Evolutionary conservation across 2,797 vertebrate species (phyloP), one percentile per base, ranked within the genome.

Genomic region (Periparus ater): DNA sequence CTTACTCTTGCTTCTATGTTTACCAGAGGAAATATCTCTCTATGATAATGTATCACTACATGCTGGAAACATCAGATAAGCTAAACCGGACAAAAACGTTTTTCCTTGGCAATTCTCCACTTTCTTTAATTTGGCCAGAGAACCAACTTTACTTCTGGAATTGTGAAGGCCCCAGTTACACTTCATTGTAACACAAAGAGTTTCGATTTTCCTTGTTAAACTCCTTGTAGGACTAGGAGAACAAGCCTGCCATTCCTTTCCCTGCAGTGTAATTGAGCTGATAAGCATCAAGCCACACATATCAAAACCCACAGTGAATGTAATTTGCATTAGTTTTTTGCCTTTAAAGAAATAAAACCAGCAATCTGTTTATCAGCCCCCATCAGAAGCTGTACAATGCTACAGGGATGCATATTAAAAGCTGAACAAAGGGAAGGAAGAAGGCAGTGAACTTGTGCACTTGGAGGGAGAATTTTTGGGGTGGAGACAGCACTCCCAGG

Each of bases 21-120:
- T 95, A 92, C 92, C 88, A 78, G 85, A 96, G 96, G 94, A 97
- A 97, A 85, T 79, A 40, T 88, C 84, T 95, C 38, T 13, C 92
- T 86, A 61, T 11, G 36, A 95, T 89, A 89, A 90, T 94, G 93
- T 65, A 87, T 81, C 84, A 58, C 90, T 88, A 73, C 88, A 83
- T 92, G 88, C 96, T 95, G 94, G 94, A 93, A 89, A 93, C 75
- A 92, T 97, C 96, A 97, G 95, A 96, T 97, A 97, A 97, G 79
- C 84, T 63, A 87, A 75, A 9, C 73, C 88, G 94, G 85, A 97
- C 94, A 96, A 94, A 97, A 97, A 89, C 53, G 60, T 90, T 97
- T 40, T 95, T 67, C 81, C 85, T 92, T 94, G 96, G 96, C 88
- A 88, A 68, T 78, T 96, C 48, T 96, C 96, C 93, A 95, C 48